A percentile compares a stretch with the other conserved stretches of the same genome.
Conservation (phyloP, 2,888 invertebrate genomes). For the Rhamnusium bicolor region DNA sequence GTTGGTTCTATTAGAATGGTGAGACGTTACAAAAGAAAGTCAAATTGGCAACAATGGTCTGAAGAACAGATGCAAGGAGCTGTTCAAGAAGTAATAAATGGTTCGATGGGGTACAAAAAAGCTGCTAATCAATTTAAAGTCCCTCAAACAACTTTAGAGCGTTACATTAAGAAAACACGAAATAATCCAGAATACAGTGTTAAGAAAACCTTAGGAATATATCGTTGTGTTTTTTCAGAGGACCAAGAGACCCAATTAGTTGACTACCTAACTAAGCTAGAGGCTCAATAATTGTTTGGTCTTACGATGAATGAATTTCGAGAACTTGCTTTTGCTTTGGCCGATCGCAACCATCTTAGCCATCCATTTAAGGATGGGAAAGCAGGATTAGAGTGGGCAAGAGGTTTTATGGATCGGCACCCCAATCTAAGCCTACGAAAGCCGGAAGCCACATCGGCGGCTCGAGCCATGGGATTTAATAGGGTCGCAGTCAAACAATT, state of each 20-base stretch:
- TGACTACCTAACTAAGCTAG: too few relatives aligned
- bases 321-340: conserved; percentile 1
- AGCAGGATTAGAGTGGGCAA: conserved; percentile 59
- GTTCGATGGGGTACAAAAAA: conserved; percentile 19
- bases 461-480: conserved; percentile 58
- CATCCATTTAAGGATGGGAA: conserved; percentile 32
- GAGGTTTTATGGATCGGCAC: conserved; percentile 56
- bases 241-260: neutral
- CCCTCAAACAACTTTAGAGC: too few relatives aligned
- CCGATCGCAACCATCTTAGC: neutral
- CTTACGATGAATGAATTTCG: neutral
- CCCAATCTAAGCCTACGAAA: conserved; percentile 53
- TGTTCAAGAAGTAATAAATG: conserved; percentile 13
- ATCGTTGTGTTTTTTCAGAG: neutral
- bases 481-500: conserved; percentile 53
- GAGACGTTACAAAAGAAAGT: neutral
- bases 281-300: too few relatives aligned
- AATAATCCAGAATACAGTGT: neutral
- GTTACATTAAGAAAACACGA: conserved; percentile 23
- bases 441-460: conserved; percentile 59
- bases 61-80: conserved; percentile 4
- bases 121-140: conserved; percentile 9
- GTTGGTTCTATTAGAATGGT: neutral
- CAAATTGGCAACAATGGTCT: neutral
- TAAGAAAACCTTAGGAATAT: neutral